phyloP scores from a whole-genome alignment of 2,888 invertebrate genomes.

The Cyclophora punctaria region DNA sequence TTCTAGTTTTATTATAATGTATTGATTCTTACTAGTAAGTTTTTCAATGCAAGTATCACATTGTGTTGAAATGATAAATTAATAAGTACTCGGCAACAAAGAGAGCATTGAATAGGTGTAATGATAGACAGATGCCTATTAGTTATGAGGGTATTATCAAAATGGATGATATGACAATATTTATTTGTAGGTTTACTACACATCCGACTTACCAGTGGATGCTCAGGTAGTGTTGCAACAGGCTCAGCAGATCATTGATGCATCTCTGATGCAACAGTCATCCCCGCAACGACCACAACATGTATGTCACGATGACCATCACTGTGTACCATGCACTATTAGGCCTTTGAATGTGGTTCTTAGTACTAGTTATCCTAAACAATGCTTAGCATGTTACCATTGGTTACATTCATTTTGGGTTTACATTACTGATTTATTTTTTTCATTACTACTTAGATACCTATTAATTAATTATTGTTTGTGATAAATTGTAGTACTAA shows the following conservation, averaged over 20 bases:
- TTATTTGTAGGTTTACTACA: conserved; percentile 76
- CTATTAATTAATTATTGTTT: too few species aligned
- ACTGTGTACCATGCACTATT: conserved; percentile 41
- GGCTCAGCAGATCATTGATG: conserved; percentile 73
- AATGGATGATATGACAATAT: conserved; percentile 26
- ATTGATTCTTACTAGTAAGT: too few species aligned
- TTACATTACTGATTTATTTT: neutral
- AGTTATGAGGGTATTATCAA: too few species aligned
- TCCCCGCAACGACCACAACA: conserved; percentile 70
- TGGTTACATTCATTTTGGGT: conserved; percentile 24
- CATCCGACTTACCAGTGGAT: conserved; percentile 72
- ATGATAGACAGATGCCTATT: too few species aligned
- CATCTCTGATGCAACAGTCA: conserved; percentile 72
- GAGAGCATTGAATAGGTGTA: too few species aligned
- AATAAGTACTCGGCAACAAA: too few species aligned
- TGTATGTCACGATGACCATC: conserved; percentile 58
- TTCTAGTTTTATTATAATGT: too few species aligned
- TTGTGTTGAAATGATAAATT: too few species aligned
- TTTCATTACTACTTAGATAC: too few species aligned
- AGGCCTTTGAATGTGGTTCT: conserved; percentile 30
- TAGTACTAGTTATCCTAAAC: conserved; percentile 21
- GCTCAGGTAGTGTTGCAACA: conserved; percentile 74
- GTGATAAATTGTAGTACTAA: too few species aligned
- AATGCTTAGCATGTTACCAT: conserved; percentile 51
- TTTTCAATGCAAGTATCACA: too few species aligned